Evolutionary conservation across 92 coral and sea anemone species (phyloP).

Genomic region (Micromussa lordhowensis): DNA sequence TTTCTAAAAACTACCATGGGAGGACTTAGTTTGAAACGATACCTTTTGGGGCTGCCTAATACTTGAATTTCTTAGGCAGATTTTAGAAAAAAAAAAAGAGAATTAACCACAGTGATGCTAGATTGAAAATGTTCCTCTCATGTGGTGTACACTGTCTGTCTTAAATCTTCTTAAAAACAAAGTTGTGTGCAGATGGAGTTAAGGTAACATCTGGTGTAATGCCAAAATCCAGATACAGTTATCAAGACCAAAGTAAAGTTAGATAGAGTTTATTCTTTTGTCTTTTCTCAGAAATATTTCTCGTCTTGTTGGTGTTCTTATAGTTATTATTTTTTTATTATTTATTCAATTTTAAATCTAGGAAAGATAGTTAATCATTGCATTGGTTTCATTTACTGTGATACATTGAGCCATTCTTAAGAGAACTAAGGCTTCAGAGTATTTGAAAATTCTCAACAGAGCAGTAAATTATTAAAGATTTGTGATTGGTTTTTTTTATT

Average conservation of each 20-base stretch:
- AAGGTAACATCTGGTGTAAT: neutral
- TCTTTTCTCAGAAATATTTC: neutral
- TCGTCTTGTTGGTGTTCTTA: neutral
- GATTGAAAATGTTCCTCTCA: neutral
- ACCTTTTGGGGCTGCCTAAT: neutral
- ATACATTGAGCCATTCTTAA: neutral
- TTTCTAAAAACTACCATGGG: neutral
- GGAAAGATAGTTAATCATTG: neutral
- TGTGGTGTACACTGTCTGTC: neutral
- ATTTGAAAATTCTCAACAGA: neutral
- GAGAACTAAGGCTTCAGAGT: neutral
- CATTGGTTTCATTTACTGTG: neutral
- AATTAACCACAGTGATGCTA: neutral
- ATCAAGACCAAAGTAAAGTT: neutral
- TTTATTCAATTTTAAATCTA: conserved; percentile 2
- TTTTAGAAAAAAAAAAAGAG: neutral
- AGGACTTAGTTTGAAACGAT: neutral
- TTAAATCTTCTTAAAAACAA: neutral
- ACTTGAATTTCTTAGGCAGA: neutral
- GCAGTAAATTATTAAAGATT: neutral
- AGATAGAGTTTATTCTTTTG: neutral
- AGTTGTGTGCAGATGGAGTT: neutral
- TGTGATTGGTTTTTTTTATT: neutral
- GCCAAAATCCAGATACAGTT: neutral
- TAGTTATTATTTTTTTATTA: conserved; percentile 10